phyloP scores from a whole-genome alignment of 2,113 vertebrate genomes.

The Tichodroma muraria region DNA sequence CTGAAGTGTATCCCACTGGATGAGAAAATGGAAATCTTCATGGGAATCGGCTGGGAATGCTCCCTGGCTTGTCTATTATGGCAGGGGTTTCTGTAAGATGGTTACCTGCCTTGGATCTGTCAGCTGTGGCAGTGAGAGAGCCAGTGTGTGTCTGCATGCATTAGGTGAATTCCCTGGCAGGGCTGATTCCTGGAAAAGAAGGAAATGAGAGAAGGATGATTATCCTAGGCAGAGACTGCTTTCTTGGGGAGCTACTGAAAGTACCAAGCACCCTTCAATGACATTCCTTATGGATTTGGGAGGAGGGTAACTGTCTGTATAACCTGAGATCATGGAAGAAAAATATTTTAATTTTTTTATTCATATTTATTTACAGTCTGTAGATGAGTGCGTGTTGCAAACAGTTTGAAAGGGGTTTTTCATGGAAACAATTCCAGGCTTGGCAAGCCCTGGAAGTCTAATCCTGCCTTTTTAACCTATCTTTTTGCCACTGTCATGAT shows the following conservation, averaged over 20 bases:
- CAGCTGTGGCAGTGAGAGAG: not conserved
- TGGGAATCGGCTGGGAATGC: not conserved
- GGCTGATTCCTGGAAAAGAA: not conserved
- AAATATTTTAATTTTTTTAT: not conserved
- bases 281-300: not conserved
- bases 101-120: not conserved
- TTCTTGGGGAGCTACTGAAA: not conserved
- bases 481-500: not conserved
- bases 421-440: not conserved
- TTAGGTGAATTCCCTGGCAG: not conserved
- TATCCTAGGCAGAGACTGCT: not conserved
- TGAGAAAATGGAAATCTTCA: not conserved
- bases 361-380: not conserved
- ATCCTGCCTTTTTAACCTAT: not conserved
- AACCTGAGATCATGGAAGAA: not conserved
- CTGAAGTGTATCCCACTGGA: not conserved
- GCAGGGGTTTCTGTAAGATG: not conserved
- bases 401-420: not conserved
- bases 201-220: not conserved
- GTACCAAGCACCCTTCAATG: rapidly evolving
- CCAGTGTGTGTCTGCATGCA: not conserved
- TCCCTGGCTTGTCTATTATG: not conserved
- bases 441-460: not conserved
- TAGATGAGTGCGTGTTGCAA: not conserved
- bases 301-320: not conserved